Conservation (phyloP, 2,113 vertebrate genomes). For the Chrysochloris asiatica region DNA sequence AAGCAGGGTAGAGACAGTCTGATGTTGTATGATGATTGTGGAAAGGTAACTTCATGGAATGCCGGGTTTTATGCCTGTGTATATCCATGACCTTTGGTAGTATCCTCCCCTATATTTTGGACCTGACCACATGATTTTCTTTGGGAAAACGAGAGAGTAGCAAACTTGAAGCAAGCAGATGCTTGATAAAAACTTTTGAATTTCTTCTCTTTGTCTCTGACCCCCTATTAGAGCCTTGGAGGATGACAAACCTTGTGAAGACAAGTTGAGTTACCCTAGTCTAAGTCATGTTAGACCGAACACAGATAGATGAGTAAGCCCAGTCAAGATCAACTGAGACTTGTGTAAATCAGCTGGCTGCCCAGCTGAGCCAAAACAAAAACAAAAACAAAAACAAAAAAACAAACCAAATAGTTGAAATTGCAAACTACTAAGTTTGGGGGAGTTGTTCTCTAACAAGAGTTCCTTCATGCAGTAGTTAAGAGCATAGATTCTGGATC, state of each 20-base stretch:
- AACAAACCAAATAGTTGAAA: too few species aligned
- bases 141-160: neutral
- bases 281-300: too few species aligned
- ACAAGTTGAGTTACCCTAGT: neutral
- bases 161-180: neutral
- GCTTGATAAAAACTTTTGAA: neutral
- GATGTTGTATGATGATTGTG: neutral
- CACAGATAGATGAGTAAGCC: neutral
- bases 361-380: too few species aligned
- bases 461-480: neutral
- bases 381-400: too few species aligned
- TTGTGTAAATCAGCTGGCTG: too few species aligned
- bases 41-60: too few species aligned
- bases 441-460: neutral
- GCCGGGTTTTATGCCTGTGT: too few species aligned
- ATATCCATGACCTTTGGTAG: neutral
- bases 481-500: neutral
- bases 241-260: rapidly evolving
- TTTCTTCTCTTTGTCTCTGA: neutral
- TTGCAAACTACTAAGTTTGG: neutral
- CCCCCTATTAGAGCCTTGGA: neutral
- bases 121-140: neutral
- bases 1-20: neutral
- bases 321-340: neutral
- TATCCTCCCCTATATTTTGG: neutral